phyloP scores from a whole-genome alignment of 2,888 invertebrate genomes.

The Calameuta pallipes region DNA sequence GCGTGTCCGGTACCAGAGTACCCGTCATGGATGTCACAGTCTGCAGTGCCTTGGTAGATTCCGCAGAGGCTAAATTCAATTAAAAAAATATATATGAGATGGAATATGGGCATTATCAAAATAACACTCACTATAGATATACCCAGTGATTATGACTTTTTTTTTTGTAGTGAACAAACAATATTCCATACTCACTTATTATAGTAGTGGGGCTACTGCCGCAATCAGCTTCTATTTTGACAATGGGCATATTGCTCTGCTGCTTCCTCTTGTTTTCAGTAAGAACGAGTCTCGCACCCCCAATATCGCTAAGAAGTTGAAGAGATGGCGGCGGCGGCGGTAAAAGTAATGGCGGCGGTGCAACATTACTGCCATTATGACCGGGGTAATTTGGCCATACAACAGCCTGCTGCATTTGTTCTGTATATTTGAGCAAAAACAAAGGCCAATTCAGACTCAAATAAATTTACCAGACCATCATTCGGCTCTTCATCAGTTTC shows the following conservation, averaged over 20 bases:
- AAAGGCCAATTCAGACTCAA: neutral
- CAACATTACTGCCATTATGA: conserved; percentile 63
- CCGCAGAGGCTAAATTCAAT: conserved; percentile 50
- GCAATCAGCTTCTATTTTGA: conserved; percentile 80
- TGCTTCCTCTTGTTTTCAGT: conserved; percentile 70
- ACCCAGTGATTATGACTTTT: neutral
- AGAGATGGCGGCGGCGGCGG: conserved; percentile 76
- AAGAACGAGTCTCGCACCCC: conserved; percentile 74
- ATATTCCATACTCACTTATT: conserved; percentile 48
- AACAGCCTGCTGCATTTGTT: conserved; percentile 78
- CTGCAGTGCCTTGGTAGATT: conserved; percentile 59
- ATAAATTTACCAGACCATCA: neutral
- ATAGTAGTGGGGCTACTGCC: conserved; percentile 56
- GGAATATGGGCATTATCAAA: neutral
- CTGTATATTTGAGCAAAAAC: conserved; percentile 49
- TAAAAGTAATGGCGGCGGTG: conserved; percentile 64
- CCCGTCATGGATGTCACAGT: conserved; percentile 60
- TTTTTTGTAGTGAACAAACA: neutral
- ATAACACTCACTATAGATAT: neutral
- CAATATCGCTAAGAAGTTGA: conserved; percentile 69
- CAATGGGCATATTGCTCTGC: conserved; percentile 71
- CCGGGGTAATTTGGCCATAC: conserved; percentile 79
- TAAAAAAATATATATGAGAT: neutral
- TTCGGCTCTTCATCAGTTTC: neutral
- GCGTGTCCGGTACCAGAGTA: conserved; percentile 55